Conservation (phyloP, 2,888 invertebrate genomes). For the Drosophila neotestacea region DNA sequence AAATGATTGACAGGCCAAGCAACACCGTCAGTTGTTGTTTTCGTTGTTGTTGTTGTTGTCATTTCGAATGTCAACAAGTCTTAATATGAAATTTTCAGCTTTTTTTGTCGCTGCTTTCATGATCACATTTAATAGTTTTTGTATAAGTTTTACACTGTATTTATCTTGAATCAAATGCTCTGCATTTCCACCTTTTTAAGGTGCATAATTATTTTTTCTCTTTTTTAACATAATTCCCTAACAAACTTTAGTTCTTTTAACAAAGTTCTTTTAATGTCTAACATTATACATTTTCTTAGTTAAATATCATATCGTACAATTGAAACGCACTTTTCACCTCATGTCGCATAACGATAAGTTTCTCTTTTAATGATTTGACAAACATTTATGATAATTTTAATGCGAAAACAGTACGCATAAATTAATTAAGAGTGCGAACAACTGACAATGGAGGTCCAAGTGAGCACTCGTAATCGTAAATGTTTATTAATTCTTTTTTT, state of each 20-base stretch:
- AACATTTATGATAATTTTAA: conserved; percentile 67
- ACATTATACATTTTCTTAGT: not conserved
- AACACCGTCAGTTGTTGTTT: not conserved
- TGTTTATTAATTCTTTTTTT: conserved; percentile 65
- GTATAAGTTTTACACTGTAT: too few relatives aligned
- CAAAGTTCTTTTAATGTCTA: too few relatives aligned
- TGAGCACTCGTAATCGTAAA: conserved; percentile 66
- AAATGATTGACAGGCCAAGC: conserved; percentile 67
- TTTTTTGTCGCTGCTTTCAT: too few relatives aligned
- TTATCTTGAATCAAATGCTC: too few relatives aligned
- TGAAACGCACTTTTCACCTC: conserved; percentile 21
- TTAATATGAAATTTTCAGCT: conserved; percentile 49
- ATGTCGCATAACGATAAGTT: conserved; percentile 28
- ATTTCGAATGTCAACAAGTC: conserved; percentile 76
- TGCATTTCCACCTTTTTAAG: too few relatives aligned
- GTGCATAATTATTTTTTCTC: too few relatives aligned
- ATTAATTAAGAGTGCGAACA: conserved; percentile 64
- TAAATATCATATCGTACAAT: not conserved
- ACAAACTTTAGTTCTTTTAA: too few relatives aligned
- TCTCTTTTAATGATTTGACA: conserved; percentile 45
- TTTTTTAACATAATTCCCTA: too few relatives aligned
- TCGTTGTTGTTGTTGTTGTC: conserved; percentile 56
- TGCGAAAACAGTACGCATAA: conserved; percentile 66
- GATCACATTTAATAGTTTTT: too few relatives aligned
- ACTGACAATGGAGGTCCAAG: conserved; percentile 39